Conservation (phyloP, 1,140 invertebrate species). For the Pectinophora gossypiella region DNA sequence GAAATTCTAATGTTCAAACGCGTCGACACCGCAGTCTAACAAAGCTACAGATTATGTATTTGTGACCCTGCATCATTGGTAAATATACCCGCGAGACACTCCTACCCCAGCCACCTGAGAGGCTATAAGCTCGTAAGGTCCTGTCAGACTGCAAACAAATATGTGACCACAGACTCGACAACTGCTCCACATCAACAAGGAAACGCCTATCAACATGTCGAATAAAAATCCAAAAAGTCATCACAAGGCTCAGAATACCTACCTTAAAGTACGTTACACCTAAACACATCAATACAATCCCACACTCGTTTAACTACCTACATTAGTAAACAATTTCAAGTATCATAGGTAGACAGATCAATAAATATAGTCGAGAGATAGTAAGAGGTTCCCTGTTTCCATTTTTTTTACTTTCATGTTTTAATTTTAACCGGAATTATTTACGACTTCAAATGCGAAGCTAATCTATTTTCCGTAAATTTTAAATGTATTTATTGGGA, state of each 20-base stretch:
- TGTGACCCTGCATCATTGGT: neutral
- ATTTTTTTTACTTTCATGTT: constrained; percentile 8
- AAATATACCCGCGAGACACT: neutral
- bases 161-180: too few relatives aligned
- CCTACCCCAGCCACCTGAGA: neutral
- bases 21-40: too few relatives aligned
- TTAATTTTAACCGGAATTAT: neutral
- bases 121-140: neutral
- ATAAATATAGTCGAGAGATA: constrained; percentile 26
- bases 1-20: too few relatives aligned
- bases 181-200: neutral
- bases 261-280: neutral
- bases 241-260: neutral
- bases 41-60: neutral
- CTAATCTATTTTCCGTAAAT: neutral
- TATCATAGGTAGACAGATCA: constrained; percentile 19
- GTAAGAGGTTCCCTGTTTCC: constrained; percentile 39
- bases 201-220: neutral
- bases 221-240: neutral
- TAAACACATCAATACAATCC: neutral
- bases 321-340: constrained; percentile 6
- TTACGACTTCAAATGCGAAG: neutral
- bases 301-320: constrained; percentile 8
- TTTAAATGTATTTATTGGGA: neutral
- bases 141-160: neutral